These are phyloP conservation scores for Meliscaeva auricollis DNA, from an alignment of 2,888 invertebrate species.

Conservation along the genomic window DNA sequence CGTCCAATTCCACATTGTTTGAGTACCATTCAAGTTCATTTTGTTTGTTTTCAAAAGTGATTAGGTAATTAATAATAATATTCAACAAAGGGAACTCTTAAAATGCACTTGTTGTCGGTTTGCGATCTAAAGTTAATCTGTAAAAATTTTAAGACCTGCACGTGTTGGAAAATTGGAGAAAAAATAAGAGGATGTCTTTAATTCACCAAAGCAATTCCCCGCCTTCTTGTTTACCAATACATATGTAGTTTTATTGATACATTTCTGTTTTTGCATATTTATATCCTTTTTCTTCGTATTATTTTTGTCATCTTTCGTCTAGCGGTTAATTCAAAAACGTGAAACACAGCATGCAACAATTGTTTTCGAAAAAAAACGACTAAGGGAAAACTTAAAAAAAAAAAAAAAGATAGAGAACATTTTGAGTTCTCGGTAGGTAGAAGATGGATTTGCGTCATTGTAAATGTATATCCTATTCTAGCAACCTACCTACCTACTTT, in stretches of 20 bases:
- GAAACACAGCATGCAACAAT: conserved; percentile 47
- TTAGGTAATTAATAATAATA: background rate
- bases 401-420: background rate
- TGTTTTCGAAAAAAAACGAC: conserved; percentile 13
- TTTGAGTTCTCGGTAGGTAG: background rate
- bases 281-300: conserved; percentile 6
- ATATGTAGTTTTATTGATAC: background rate
- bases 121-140: conserved; percentile 48
- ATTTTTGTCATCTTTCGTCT: background rate
- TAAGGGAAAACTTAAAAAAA: background rate
- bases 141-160: conserved; percentile 15
- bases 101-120: conserved; percentile 53
- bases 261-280: background rate
- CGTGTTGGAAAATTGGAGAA: conserved; percentile 8
- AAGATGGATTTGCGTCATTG: background rate
- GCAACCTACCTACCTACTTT: background rate
- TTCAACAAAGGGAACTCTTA: conserved; percentile 7
- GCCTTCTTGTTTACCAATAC: no score
- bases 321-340: conserved; percentile 39
- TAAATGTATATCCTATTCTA: background rate
- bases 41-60: background rate
- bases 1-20: conserved; percentile 67
- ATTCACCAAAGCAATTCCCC: no score
- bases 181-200: background rate
- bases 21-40: conserved; percentile 54